Percentiles rank a stretch among this genome's conserved stretches.
Conservation (phyloP, 2,113 vertebrate species). For the Poecile atricapillus region DNA sequence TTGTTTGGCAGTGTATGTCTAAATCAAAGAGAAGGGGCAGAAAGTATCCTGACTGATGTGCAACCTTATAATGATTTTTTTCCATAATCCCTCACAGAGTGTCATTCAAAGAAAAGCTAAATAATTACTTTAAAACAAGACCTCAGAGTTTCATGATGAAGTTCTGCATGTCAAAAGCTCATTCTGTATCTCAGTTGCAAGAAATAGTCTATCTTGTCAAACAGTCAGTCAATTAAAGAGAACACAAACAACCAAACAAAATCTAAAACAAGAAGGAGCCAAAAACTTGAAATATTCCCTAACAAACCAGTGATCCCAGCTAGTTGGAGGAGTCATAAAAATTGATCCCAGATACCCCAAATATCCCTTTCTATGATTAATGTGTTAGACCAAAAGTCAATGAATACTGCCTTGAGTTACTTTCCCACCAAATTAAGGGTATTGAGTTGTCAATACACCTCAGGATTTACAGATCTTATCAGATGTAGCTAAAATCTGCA, state of each 20-base stretch:
- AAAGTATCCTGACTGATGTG: not conserved
- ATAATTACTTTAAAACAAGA: constrained; percentile 12
- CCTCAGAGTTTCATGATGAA: not conserved
- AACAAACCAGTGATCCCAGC: not conserved
- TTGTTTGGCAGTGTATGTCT: constrained; percentile 20
- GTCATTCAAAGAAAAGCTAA: not conserved
- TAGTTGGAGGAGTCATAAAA: not conserved
- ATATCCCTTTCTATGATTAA: not conserved
- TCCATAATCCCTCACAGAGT: not conserved
- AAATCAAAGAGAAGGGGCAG: constrained; percentile 29
- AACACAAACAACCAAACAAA: not conserved
- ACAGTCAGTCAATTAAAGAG: not conserved
- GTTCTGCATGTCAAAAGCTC: not conserved
- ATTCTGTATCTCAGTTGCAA: not conserved
- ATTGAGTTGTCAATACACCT: not conserved
- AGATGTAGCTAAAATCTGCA: not conserved
- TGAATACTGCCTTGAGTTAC: not conserved
- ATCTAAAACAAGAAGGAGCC: not conserved
- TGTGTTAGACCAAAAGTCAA: not conserved
- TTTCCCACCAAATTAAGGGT: not conserved
- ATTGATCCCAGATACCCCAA: not conserved
- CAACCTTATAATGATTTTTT: constrained; percentile 27
- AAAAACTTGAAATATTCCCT: not conserved
- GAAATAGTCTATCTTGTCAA: not conserved
- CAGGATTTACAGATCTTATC: not conserved